Evolutionary conservation across 2,797 vertebrate genomes (phyloP).

Genomic region (Gobio occitaniae): DNA sequence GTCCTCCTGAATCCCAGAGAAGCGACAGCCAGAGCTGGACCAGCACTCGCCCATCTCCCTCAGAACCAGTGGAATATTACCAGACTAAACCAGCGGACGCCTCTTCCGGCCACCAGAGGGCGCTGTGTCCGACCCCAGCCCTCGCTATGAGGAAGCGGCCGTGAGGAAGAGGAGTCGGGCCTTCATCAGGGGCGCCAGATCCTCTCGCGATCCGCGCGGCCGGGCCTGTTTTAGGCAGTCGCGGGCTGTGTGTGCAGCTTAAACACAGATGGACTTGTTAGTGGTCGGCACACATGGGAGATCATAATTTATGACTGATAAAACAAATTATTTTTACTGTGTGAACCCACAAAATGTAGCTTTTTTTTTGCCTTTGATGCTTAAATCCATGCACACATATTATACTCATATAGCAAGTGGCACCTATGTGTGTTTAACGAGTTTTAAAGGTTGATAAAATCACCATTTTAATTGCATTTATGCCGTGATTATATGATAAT

Average conservation of each 20-base stretch:
- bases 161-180: slow-evolving; percentile 5
- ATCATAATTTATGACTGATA: background rate
- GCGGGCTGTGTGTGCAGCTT: too few species aligned
- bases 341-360: background rate
- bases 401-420: too few species aligned
- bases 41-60: background rate
- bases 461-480: too few species aligned
- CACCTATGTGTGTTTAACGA: too few species aligned
- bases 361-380: background rate
- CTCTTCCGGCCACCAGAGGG: background rate
- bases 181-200: background rate
- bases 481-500: too few species aligned
- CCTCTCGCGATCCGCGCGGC: background rate
- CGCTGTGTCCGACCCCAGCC: background rate
- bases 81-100: background rate
- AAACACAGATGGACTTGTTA: background rate
- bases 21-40: background rate
- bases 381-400: too few species aligned
- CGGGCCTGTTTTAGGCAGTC: background rate
- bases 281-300: too few species aligned
- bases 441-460: too few species aligned
- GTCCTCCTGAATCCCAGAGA: background rate
- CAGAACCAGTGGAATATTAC: slow-evolving; percentile 16
- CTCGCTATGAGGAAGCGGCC: slow-evolving; percentile 1
- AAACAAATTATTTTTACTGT: too few species aligned